Conservation (phyloP, 2,113 vertebrate species). For the Petrocephalus microphthalmus region DNA sequence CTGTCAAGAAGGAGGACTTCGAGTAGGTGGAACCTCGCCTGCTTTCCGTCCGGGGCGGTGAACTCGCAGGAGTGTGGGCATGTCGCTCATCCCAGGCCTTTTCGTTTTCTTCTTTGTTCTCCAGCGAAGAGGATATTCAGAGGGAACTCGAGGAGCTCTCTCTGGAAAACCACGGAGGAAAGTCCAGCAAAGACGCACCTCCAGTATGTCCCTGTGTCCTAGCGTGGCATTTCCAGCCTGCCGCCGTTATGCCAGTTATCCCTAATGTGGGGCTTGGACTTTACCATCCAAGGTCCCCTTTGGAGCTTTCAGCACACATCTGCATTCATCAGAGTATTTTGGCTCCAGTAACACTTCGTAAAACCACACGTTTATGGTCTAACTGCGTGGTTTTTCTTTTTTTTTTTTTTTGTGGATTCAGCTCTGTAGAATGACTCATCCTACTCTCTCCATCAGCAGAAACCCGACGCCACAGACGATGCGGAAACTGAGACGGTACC, state of each 20-base stretch:
- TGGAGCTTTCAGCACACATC: not conserved
- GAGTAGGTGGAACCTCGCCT: constrained; percentile 63
- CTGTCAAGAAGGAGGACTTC: constrained; percentile 80
- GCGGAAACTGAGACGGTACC: constrained; percentile 50
- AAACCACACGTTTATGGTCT: not conserved
- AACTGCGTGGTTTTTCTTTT: not conserved
- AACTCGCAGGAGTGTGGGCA: too few relatives aligned
- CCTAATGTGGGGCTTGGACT: not conserved
- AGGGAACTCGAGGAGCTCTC: constrained; percentile 92
- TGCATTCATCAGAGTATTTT: not conserved
- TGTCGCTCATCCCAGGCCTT: not conserved
- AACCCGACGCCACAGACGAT: constrained; percentile 65
- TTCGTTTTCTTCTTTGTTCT: constrained; percentile 42
- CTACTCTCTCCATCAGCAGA: constrained; percentile 46
- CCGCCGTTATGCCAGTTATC: not conserved
- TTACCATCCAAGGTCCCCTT: not conserved
- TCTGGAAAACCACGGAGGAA: constrained; percentile 75
- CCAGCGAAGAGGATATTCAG: constrained; percentile 91
- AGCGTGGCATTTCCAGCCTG: not conserved
- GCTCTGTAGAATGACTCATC: not conserved
- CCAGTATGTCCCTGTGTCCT: constrained; percentile 12
- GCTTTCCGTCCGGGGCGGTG: too few relatives aligned
- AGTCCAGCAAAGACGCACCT: constrained; percentile 60
- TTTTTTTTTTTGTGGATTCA: not conserved
- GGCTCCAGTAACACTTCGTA: not conserved